phyloP scores from a whole-genome alignment of 2,888 invertebrate genomes.

The Rhamphomyia laevipes region DNA sequence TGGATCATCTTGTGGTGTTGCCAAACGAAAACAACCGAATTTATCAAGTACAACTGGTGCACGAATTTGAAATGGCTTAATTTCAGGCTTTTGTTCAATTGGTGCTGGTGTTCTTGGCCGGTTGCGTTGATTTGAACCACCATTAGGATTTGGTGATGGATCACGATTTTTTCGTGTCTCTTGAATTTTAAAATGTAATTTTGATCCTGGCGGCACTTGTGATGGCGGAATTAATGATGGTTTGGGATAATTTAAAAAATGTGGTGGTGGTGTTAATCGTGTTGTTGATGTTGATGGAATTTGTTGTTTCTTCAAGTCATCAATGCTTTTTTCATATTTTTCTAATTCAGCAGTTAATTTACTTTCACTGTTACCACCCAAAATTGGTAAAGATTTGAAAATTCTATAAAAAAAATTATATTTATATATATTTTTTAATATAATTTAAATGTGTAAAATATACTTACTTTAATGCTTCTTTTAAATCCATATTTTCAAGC shows the following conservation, averaged over 20 bases:
- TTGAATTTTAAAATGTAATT: background rate
- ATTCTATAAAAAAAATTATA: conserved; percentile 35
- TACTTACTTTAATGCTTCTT: conserved; percentile 53
- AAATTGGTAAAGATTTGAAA: conserved; percentile 56
- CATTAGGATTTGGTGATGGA: conserved; percentile 5
- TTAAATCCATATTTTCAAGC: conserved; percentile 49
- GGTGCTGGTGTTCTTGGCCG: conserved; percentile 15
- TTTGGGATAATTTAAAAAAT: conserved; percentile 4
- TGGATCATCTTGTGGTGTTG: conserved; percentile 39
- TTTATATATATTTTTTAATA: too few relatives aligned
- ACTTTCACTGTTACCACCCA: conserved; percentile 38
- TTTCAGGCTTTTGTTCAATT: conserved; percentile 33
- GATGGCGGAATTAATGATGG: conserved; percentile 11
- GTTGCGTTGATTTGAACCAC: background rate
- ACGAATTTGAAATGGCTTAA: conserved; percentile 27
- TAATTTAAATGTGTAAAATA: background rate
- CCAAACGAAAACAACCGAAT: conserved; percentile 58
- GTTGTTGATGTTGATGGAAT: background rate
- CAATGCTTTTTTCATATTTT: conserved; percentile 32
- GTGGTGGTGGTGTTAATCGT: background rate
- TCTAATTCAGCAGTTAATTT: conserved; percentile 25
- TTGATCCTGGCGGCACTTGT: conserved; percentile 13
- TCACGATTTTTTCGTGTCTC: background rate
- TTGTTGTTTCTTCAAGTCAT: conserved; percentile 18
- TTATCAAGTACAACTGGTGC: conserved; percentile 55